phyloP scores from a whole-genome alignment of 1,140 invertebrate genomes.

The Phortica variegata region DNA sequence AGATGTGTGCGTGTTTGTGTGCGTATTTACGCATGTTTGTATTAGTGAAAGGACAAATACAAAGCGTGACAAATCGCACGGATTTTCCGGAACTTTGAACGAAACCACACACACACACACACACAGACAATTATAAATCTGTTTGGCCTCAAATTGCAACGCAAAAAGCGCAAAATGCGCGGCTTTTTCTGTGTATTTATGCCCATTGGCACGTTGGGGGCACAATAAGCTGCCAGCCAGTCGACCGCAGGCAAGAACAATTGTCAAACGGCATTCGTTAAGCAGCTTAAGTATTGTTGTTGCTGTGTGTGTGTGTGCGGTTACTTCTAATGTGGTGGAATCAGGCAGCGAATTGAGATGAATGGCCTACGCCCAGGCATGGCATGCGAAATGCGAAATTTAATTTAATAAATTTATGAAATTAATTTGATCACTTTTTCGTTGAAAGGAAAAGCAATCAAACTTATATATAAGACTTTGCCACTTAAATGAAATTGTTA shows the following conservation, averaged over 20 bases:
- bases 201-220: not conserved
- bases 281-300: slow-evolving; percentile 1
- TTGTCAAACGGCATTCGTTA: slow-evolving; percentile 1
- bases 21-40: not conserved
- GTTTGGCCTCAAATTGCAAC: too few species aligned
- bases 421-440: too few species aligned
- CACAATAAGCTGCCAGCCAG: too few species aligned
- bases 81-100: slow-evolving; percentile 2
- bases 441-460: too few species aligned
- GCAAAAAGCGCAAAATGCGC: not conserved
- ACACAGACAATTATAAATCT: too few species aligned
- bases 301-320: not conserved
- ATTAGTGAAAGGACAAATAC: not conserved
- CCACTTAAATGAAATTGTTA: too few species aligned
- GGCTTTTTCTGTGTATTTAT: not conserved
- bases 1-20: not conserved
- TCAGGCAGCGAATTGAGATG: not conserved
- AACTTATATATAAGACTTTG: too few species aligned
- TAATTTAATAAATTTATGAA: slow-evolving; percentile 3
- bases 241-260: not conserved
- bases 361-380: not conserved
- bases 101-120: too few species aligned
- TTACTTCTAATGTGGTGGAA: not conserved
- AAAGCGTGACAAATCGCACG: slow-evolving; percentile 3
- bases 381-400: not conserved